Base-by-base conservation (phyloP, 2,888 invertebrate species). In the Metacarcinus magister region DNA sequence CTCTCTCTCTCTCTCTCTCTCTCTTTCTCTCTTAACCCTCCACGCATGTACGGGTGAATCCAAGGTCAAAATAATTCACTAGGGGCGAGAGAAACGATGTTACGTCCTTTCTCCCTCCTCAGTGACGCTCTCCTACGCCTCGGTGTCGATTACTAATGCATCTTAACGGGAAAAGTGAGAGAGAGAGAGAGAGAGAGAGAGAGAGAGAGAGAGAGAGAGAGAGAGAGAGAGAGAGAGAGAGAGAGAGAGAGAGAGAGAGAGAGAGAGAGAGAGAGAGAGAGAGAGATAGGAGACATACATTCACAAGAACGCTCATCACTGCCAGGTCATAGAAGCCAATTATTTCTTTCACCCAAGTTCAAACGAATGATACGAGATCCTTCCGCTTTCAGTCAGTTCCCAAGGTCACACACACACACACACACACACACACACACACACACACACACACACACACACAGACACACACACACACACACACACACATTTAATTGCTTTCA, bases 391-490 rank as follows among this genome's bases (percentile, higher is more conserved):
- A 28, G 13, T 82, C 39, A 39, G 39, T 39, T 2, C 32, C 32
- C 82, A 82, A 82, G 82, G 82, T 82, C 46, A 28, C n/a, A 93
- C 67, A 93, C 60, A 94, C 82, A 82, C 82, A 94, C 94, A 94
- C 46, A 82, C 94, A 82, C 82, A 82, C 82, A 94, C 82, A 75
- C 44, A 82, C 82, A 94, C 94, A 94, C 75, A 93, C 93, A 93
- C 46, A 28, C n/a, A 93, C 93, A 93, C 60, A 93, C 60, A 94
- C 94, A 94, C 94, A 94, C 82, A 82, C 75, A 94, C 82, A 75
- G 44, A 94, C 82, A 82, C 82, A 94, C 94, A 94, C 82, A 82
- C 94, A 82, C 82, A 82, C 82, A 94, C 82, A 75, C 44, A 82
- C 44, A 94, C 94, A 94, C 82, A 82, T 23, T 32, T 82, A 32